These are phyloP conservation scores for Cremastobaeus sp. DNA, from an alignment of 2,888 invertebrate genomes.

Conservation along the genomic window DNA sequence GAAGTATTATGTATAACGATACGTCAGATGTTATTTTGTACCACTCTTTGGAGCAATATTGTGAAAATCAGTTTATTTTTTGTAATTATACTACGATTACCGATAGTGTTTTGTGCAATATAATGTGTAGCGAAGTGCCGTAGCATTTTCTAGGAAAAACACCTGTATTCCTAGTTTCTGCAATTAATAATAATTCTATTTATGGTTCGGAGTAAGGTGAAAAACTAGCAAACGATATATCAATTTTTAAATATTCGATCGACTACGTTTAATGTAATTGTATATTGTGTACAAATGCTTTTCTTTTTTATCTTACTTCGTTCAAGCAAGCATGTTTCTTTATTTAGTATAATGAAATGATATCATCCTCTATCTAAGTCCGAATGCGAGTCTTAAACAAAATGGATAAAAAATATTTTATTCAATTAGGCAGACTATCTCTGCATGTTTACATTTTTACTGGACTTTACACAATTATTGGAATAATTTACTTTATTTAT, in stretches of 20 bases:
- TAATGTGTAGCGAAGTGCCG: constrained; percentile 31
- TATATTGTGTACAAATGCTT: constrained; percentile 28
- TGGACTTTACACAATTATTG: too few species aligned
- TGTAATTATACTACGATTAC: constrained; percentile 20
- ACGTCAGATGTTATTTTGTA: constrained; percentile 1
- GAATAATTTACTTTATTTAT: too few species aligned
- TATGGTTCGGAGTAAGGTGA: constrained; percentile 18
- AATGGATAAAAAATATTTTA: too few species aligned
- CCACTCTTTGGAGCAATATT: background rate
- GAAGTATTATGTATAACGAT: constrained; percentile 7
- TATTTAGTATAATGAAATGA: background rate
- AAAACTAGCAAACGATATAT: background rate
- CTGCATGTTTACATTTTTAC: too few species aligned
- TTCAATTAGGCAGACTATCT: too few species aligned
- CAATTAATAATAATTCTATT: constrained; percentile 13
- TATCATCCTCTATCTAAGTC: too few species aligned
- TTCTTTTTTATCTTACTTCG: constrained; percentile 18
- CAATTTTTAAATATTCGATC: background rate
- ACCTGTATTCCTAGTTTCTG: constrained; percentile 16
- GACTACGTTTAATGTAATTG: background rate
- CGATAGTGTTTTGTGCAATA: constrained; percentile 27
- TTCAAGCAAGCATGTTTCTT: constrained; percentile 3
- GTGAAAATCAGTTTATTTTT: background rate
- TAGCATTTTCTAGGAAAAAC: constrained; percentile 28
- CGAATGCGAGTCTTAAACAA: too few species aligned